Evolutionary conservation across 2,888 invertebrate genomes (phyloP), one percentile per base, ranked within the genome.

Genomic region (Pammene fasciana): DNA sequence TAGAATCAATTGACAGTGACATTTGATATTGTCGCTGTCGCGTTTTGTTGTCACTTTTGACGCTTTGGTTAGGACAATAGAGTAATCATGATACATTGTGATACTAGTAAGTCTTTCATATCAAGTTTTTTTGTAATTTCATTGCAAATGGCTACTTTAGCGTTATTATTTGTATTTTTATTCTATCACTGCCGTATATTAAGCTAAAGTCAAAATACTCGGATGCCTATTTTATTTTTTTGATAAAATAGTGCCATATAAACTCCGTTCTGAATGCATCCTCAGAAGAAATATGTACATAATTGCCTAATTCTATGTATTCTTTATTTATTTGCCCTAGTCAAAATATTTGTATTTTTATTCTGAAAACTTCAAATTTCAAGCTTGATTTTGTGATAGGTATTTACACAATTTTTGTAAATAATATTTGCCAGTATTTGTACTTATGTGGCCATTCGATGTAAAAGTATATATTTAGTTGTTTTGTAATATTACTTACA

Each of bases 191-290:
- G 72, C 72, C 62, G 59, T 65, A 73, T 72, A 68, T 76, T 67
- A 67, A 76, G 77, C 75, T 75, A 75, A 80, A 86, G 89, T 88
- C 88, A 87, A 87, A 82, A 79, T 72, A 71, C 68, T 76, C 72
- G 74, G 79, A 83, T 86, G 84, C 83, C 86, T 88, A 87, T 86
- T 88, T 88, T 87, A 87, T 87, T 82, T 72, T 67, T 79, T 75
- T 76, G n/a, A 82, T 89, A 86, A 88, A 86, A 88, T 89, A 90
- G 90, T 91, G 91, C 91, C 91, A 91, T 91, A 90, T 72, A 26
- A 76, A 70, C 71, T 68, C 75, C 72, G 74, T 75, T 74, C 78
- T 70, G 72, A 76, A 79, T 77, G 76, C 79, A 80, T 82, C 76
- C 77, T 79, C 77, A 78, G 74, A 77, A 78, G 74, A 77, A 73